Base-by-base conservation (phyloP, 1,140 invertebrate genomes). In the Tetramorium parvispinum region DNA sequence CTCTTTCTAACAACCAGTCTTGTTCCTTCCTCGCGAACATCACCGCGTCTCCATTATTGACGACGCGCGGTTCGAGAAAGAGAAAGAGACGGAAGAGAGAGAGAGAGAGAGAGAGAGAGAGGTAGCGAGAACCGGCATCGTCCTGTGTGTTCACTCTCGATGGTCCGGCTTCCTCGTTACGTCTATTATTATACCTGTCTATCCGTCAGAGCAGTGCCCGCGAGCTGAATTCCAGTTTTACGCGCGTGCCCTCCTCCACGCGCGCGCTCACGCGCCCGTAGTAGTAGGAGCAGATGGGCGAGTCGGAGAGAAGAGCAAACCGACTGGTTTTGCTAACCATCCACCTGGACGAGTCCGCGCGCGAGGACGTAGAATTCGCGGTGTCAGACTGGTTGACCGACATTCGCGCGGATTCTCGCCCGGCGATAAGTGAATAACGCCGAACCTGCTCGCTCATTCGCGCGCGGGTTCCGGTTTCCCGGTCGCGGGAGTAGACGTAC, bases 141-240 rank as follows among this genome's bases (percentile, higher is more conserved):
- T 59, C 63, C 18, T 55, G 46, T 68, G 81, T 71, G 66, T 81
- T 89, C 86, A 89, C 88, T 89, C 90, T 90, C 87, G 90, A 88
- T 92, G 87, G 85, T 82, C 66, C 85, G 49, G 77, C 91, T 92
- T 92, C 91, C 90, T 91, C 88, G 89, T 92, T 91, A 89, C 92
- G 91, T 93, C 93, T 93, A 94, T 94, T 94, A 93, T 94, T 93
- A 93, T 93, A 94, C 93, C 92, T 94, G 93, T 93, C 92, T 90
- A 90, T 93, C 88, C 83, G 89, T 91, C 89, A 89, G 87, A 49
- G 55, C 85, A 63, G 32, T 79, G 85, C 88, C 83, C 88, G 88
- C 88, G 77, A 85, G 88, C 88, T 91, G 90, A 91, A 94, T 94
- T 94, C 93, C 94, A 94, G 93, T 94, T 94, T 94, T 89, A 91